Evolutionary conservation across 2,113 vertebrate species (phyloP).

Genomic region (Nothocercus julius): DNA sequence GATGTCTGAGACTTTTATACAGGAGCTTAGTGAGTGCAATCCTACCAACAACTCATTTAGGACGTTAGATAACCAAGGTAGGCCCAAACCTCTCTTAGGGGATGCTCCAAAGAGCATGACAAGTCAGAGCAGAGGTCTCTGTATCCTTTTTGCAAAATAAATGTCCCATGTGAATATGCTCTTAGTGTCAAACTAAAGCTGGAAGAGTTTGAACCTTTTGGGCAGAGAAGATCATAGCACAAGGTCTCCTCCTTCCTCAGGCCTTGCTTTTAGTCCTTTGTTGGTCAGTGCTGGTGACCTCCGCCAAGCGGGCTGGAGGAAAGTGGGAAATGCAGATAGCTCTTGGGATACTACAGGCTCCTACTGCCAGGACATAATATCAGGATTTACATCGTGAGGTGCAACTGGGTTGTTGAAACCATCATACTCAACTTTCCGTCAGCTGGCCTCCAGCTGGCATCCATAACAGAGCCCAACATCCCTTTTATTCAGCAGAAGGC

Average conservation of each 20-base stretch:
- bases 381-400: background rate
- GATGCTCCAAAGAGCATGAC: rapidly evolving
- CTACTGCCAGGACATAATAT: background rate
- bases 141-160: background rate
- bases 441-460: background rate
- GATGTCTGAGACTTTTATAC: background rate
- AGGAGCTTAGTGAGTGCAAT: background rate
- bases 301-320: too few relatives aligned
- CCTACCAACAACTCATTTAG: background rate
- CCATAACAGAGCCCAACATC: background rate
- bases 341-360: background rate
- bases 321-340: background rate
- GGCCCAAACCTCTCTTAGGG: background rate
- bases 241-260: background rate
- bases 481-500: background rate
- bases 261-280: background rate
- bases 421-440: background rate
- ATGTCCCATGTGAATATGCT: background rate
- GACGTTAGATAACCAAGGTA: rapidly evolving
- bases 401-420: background rate
- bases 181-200: background rate
- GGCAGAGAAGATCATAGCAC: background rate
- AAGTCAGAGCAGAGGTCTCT: background rate
- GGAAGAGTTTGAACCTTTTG: background rate
- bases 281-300: background rate